These are phyloP conservation scores for Argynnis bischoffii DNA, from an alignment of 2,888 invertebrate species.

Conservation along the genomic window DNA sequence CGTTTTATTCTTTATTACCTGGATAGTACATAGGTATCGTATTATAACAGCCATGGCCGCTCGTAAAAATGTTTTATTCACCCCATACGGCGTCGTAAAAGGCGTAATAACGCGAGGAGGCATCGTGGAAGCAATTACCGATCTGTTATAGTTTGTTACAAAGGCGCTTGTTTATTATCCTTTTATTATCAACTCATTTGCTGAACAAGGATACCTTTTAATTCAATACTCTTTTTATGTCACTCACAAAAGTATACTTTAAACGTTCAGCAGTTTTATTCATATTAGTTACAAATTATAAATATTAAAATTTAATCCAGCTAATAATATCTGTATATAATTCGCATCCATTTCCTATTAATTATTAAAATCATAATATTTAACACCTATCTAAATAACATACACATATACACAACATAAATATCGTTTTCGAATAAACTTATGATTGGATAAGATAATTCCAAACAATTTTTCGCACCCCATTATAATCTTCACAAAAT, in stretches of 20 bases:
- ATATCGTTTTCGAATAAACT: conserved; percentile 27
- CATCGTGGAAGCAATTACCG: conserved; percentile 82
- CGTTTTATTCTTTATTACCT: conserved; percentile 53
- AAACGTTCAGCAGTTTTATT: not conserved
- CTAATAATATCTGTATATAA: too few relatives aligned
- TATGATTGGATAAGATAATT: conserved; percentile 47
- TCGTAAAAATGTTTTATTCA: conserved; percentile 83
- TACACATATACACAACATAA: conserved; percentile 14
- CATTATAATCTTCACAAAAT: conserved; percentile 77
- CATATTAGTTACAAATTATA: too few relatives aligned
- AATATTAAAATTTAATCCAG: too few relatives aligned
- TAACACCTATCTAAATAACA: not conserved
- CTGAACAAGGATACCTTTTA: conserved; percentile 75
- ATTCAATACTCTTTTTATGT: conserved; percentile 68
- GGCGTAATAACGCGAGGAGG: conserved; percentile 82
- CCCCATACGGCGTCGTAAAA: conserved; percentile 83
- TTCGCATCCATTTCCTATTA: not conserved
- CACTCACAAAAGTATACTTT: conserved; percentile 26
- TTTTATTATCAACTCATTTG: conserved; percentile 81
- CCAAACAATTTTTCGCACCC: conserved; percentile 53
- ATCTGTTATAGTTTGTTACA: conserved; percentile 83
- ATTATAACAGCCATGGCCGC: conserved; percentile 79
- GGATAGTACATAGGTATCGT: conserved; percentile 50
- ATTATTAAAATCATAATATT: not conserved
- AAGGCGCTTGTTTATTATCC: conserved; percentile 81